Conservation (phyloP, 2,113 vertebrate species). For the Phaethon lepturus region DNA sequence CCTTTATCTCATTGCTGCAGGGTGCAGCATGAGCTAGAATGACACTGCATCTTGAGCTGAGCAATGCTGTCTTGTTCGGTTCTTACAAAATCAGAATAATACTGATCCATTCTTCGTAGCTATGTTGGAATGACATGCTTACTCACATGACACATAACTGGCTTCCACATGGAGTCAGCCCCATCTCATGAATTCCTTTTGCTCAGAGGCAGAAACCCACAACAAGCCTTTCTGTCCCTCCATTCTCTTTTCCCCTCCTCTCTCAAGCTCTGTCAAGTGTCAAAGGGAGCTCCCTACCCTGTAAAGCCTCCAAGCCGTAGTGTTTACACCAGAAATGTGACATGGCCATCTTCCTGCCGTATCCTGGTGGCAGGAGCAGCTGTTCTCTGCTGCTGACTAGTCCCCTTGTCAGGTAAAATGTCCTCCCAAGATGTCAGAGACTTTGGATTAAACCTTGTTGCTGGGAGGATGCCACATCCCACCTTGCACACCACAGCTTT, state of each 20-base stretch:
- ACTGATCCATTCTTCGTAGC: neutral
- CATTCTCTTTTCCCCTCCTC: neutral
- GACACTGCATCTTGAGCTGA: neutral
- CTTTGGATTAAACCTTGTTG: neutral
- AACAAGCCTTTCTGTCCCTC: neutral
- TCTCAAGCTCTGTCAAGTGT: neutral
- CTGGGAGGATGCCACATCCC: neutral
- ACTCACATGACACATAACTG: neutral
- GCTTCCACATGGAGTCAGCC: neutral
- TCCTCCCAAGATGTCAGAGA: neutral
- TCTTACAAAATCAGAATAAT: neutral
- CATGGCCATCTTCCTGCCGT: neutral
- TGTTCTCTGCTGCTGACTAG: neutral
- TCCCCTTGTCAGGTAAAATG: neutral
- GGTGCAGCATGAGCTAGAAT: neutral
- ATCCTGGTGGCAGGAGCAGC: neutral
- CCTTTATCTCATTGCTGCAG: neutral
- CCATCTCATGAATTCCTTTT: neutral
- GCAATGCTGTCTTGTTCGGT: neutral
- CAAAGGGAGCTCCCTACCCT: neutral
- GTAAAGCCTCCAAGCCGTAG: neutral
- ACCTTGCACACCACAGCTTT: neutral
- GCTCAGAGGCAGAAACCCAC: neutral
- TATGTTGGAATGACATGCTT: neutral
- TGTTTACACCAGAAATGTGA: neutral